Conservation (phyloP, 2,888 invertebrate genomes). For the Phyllotreta striolata region DNA sequence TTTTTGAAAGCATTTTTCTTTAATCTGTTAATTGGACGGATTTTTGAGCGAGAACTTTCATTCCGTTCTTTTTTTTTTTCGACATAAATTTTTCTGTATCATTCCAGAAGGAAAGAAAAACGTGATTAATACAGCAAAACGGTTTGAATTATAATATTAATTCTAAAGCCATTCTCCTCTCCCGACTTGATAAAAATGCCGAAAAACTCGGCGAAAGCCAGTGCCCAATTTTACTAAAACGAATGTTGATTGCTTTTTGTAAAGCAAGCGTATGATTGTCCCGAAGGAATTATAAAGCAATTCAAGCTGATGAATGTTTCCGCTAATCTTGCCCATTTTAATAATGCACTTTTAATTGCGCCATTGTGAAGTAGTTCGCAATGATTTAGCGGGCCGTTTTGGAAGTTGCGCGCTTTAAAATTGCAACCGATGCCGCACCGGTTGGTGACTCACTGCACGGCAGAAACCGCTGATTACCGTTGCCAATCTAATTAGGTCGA, state of each 20-base stretch:
- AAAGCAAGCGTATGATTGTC: constrained; percentile 35
- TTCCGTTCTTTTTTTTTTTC: too few species aligned
- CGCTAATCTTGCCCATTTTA: constrained; percentile 47
- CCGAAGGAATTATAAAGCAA: constrained; percentile 40
- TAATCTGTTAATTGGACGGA: too few species aligned
- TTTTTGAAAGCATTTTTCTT: too few species aligned
- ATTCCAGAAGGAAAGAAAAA: too few species aligned
- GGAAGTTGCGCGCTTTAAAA: constrained; percentile 45
- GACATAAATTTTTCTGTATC: too few species aligned
- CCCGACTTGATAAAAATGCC: too few species aligned
- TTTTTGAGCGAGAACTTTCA: too few species aligned
- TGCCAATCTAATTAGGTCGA: constrained; percentile 22
- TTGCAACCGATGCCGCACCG: constrained; percentile 28
- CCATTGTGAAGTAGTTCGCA: constrained; percentile 44
- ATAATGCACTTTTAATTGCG: constrained; percentile 50
- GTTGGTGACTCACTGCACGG: constrained; percentile 3
- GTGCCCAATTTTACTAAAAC: constrained; percentile 19
- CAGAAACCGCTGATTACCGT: constrained; percentile 20
- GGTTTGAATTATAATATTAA: too few species aligned
- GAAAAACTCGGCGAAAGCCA: neutral
- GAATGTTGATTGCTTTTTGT: constrained; percentile 31
- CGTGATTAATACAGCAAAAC: too few species aligned
- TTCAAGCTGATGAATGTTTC: constrained; percentile 43
- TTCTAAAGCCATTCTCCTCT: too few species aligned
- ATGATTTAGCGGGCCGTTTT: constrained; percentile 44